phyloP scores from a whole-genome alignment of 2,888 invertebrate genomes.

The Dinocampus coccinellae region DNA sequence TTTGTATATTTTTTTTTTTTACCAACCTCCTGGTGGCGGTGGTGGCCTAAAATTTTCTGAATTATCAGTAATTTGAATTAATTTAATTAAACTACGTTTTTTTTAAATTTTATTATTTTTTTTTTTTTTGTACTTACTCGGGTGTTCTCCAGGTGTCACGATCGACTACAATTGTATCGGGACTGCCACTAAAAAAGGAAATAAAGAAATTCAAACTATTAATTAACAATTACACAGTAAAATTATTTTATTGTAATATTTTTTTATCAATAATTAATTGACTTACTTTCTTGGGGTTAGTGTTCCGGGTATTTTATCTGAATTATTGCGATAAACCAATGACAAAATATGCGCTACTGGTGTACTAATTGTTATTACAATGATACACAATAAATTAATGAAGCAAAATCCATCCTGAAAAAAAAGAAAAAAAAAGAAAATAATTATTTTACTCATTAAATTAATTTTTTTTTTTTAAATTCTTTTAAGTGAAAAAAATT shows the following conservation, averaged over 20 bases:
- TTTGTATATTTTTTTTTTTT: conserved; percentile 32
- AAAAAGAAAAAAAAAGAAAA: conserved; percentile 24
- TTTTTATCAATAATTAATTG: not conserved
- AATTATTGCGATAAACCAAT: conserved; percentile 67
- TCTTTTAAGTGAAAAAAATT: not conserved
- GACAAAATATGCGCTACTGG: conserved; percentile 76
- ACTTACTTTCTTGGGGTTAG: conserved; percentile 58
- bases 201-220: conserved; percentile 9
- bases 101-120: not conserved
- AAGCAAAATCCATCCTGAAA: conserved; percentile 80
- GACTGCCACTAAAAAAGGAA: conserved; percentile 57
- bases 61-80: not conserved
- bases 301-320: conserved; percentile 42
- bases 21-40: conserved; percentile 59
- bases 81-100: not conserved
- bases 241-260: conserved; percentile 2
- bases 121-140: conserved; percentile 53
- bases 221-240: not conserved
- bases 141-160: conserved; percentile 62
- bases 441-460: too few species aligned
- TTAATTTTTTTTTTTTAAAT: not conserved
- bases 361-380: conserved; percentile 74
- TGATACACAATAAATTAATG: conserved; percentile 73
- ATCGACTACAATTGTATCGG: conserved; percentile 58
- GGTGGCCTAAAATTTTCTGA: conserved; percentile 55